Evolutionary conservation across 2,797 vertebrate species (phyloP).

Genomic region (Tadarida brasiliensis): DNA sequence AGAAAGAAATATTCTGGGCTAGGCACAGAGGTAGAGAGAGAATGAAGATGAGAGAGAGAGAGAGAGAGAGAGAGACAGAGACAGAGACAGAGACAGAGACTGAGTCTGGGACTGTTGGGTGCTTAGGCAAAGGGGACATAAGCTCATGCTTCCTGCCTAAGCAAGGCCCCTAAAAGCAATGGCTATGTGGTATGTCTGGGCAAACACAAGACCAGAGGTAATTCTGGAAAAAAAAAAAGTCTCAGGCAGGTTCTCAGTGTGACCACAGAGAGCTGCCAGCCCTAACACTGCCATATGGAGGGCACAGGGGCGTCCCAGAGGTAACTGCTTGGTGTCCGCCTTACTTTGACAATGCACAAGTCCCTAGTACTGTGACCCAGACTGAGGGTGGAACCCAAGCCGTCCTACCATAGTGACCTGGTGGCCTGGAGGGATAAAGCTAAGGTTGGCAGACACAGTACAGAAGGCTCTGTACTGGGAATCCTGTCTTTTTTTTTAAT

Average conservation of each 20-base stretch:
- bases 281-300: not conserved
- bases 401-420: not conserved
- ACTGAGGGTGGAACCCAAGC: not conserved
- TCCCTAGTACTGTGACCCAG: not conserved
- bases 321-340: not conserved
- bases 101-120: too few relatives aligned
- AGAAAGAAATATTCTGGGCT: not conserved
- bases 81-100: too few relatives aligned
- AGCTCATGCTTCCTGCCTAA: not conserved
- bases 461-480: accelerated
- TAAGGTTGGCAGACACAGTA: not conserved
- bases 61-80: not conserved
- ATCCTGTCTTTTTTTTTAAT: not conserved
- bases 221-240: not conserved
- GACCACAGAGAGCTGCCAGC: not conserved
- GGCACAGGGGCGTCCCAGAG: not conserved
- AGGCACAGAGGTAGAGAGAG: not conserved
- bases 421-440: not conserved
- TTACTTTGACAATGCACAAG: not conserved
- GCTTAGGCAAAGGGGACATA: not conserved
- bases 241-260: not conserved
- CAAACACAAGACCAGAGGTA: not conserved
- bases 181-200: not conserved
- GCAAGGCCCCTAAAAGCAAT: not conserved
- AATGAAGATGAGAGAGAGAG: accelerated